phyloP scores from a whole-genome alignment of 2,888 invertebrate species.

The Eumacrocentrus americanus region DNA sequence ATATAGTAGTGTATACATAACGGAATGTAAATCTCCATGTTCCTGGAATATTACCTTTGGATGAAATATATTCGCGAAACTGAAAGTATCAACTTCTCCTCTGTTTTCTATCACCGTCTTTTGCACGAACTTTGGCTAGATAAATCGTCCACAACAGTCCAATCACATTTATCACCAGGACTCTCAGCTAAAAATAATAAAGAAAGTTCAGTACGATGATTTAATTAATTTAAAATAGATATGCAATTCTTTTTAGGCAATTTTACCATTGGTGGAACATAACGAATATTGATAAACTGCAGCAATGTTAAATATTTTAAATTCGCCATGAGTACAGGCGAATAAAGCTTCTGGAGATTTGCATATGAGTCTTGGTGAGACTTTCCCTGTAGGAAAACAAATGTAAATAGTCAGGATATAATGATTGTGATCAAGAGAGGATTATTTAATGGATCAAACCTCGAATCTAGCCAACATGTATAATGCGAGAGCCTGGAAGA shows the following conservation, averaged over 20 bases:
- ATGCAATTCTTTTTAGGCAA: neutral
- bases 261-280: conserved; percentile 80
- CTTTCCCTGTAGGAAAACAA: conserved; percentile 65
- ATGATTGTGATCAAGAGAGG: neutral
- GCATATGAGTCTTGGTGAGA: conserved; percentile 69
- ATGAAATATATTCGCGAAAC: neutral
- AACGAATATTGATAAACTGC: conserved; percentile 76
- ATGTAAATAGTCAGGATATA: neutral
- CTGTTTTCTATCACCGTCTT: conserved; percentile 50
- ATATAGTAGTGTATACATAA: conserved; percentile 23
- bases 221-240: conserved; percentile 10
- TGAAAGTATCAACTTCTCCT: conserved; percentile 2
- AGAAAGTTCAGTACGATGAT: conserved; percentile 11
- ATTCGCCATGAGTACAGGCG: conserved; percentile 73
- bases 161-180: conserved; percentile 76
- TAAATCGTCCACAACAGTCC: conserved; percentile 82
- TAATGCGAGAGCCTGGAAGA: conserved; percentile 75
- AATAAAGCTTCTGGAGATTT: conserved; percentile 71
- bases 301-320: conserved; percentile 79
- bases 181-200: conserved; percentile 70
- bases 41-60: neutral
- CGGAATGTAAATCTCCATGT: conserved; percentile 3
- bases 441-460: conserved; percentile 51
- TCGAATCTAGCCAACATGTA: conserved; percentile 78
- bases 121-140: conserved; percentile 72